Evolutionary conservation across 2,888 invertebrate species (phyloP), one percentile per base, ranked within the genome.

Genomic region (Epistrophella euchroma): DNA sequence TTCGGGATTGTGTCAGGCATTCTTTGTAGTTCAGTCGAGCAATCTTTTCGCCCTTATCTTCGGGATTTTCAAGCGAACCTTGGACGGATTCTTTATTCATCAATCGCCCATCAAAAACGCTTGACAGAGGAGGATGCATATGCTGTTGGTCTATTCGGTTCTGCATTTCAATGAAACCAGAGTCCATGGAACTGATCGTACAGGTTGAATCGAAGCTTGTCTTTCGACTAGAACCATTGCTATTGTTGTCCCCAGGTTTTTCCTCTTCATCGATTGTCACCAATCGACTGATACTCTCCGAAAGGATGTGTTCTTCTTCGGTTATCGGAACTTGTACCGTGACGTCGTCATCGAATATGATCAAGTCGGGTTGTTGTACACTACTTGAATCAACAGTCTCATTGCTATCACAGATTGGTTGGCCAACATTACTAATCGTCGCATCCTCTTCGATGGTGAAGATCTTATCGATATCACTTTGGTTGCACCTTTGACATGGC

Each of bases 81-180:
- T 25, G 28, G 4, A 47, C 9, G 0, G n/a, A n/a, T n/a, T 52
- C 66, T 4, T 71, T 66, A 25, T 35, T 58, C 35, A 13, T 40
- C 37, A 37, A 11, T 1, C 32, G 45, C 6, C 64, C 35, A 17
- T 87, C 87, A 32, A 87, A 87, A 4, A 72, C 68, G 45, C 88
- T 88, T 5, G 88, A 74, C 43, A 90, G 35, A 7, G 88, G 66
- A 5, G 87, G 88, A 37, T 86, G 88, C 55, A 81, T 76, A 4
- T 72, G 81, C 19, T 77, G 76, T 60, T 88, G 89, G 73, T 91
- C 92, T 55, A 92, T 85, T 85, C 91, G 91, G 66, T 91, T 90
- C 83, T 92, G 92, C 91, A 93, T 93, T 84, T 93, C 93, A 87
- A 93, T 93, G 76, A 93, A 93, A 11, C 92, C 92, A 58, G 92